Percentiles rank a stretch among this genome's conserved stretches.
phyloP scores from a whole-genome alignment of 2,113 vertebrate species.

The Platichthys stellatus region DNA sequence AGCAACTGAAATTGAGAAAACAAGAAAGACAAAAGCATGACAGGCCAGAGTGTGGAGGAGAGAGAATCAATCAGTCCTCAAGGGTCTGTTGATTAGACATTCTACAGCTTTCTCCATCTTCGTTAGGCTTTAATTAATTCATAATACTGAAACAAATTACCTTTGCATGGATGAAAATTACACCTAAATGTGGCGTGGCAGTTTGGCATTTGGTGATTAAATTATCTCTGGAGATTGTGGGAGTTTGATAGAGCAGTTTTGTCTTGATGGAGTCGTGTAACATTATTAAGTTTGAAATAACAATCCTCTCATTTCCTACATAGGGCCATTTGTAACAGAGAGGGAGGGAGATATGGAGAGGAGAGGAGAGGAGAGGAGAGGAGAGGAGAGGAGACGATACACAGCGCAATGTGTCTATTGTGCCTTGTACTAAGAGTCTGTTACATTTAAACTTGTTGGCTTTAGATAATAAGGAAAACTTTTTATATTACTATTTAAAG shows the following conservation, averaged over 20 bases:
- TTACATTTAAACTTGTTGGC: conserved; percentile 45
- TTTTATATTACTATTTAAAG: conserved; percentile 56
- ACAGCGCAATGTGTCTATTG: conserved; percentile 2
- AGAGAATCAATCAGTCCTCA: conserved; percentile 80
- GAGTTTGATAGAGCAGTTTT: conserved; percentile 80
- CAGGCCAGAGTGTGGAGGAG: conserved; percentile 56
- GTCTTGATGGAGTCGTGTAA: conserved; percentile 80
- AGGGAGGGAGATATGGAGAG: conserved; percentile 21
- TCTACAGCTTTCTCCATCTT: conserved; percentile 84
- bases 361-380: background rate
- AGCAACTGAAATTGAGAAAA: conserved; percentile 27
- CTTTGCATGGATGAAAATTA: conserved; percentile 86
- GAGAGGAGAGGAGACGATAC: conserved; percentile 3
- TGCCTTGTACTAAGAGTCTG: conserved; percentile 13
- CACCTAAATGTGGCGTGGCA: conserved; percentile 85
- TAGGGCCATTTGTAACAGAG: conserved; percentile 71
- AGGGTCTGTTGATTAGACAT: conserved; percentile 83
- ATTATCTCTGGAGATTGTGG: conserved; percentile 81
- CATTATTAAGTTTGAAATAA: conserved; percentile 84
- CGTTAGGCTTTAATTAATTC: conserved; percentile 88
- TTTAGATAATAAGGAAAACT: conserved; percentile 59
- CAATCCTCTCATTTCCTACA: conserved; percentile 75
- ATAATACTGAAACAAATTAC: conserved; percentile 89
- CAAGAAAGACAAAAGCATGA: conserved; percentile 49
- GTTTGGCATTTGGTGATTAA: conserved; percentile 86